Conservation (phyloP, 2,797 vertebrate genomes). For the Pantherophis vulpinus region DNA sequence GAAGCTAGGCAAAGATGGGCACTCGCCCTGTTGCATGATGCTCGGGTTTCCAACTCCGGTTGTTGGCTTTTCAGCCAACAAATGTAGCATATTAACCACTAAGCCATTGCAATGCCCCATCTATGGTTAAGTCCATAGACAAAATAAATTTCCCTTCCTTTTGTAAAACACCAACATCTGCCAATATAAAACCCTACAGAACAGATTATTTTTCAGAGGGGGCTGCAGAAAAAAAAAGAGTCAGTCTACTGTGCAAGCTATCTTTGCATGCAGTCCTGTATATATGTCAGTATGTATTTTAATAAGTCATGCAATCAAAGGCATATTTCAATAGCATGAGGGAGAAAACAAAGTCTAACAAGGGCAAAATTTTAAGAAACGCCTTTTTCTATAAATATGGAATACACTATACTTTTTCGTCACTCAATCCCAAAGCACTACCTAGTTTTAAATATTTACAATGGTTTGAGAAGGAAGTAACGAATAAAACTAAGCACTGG, state of each 20-base stretch:
- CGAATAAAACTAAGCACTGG: background rate
- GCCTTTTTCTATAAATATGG: background rate
- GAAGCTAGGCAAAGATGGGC: background rate
- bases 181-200: background rate
- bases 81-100: background rate
- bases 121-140: background rate
- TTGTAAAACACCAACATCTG: background rate
- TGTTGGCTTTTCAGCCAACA: background rate
- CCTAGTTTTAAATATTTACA: background rate
- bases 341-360: background rate
- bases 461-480: background rate
- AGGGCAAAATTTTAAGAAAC: background rate
- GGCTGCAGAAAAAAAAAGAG: background rate
- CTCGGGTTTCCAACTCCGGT: background rate
- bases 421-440: background rate
- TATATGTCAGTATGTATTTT: constrained; percentile 12
- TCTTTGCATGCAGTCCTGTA: background rate
- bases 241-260: background rate
- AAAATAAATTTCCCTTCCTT: background rate
- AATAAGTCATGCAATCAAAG: constrained; percentile 2
- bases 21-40: background rate
- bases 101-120: background rate
- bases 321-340: background rate
- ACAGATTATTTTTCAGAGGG: background rate
- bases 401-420: background rate